A percentile compares a stretch with the other conserved stretches of the same genome.
Conservation (phyloP, 1,140 invertebrate species). For the Ctenoplectra terminalis region DNA sequence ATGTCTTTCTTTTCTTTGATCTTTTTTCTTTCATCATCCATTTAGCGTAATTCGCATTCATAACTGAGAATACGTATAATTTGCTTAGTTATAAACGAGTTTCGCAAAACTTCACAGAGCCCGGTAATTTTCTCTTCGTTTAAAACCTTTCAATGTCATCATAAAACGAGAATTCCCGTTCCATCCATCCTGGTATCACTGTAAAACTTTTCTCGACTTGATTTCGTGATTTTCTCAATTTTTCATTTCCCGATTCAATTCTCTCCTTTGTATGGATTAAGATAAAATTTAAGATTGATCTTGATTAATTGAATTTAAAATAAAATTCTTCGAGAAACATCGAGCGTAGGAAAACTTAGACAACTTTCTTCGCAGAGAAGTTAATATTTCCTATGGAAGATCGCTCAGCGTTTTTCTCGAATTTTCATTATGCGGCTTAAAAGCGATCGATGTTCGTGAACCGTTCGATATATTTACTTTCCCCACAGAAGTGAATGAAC, state of each 20-base stretch:
- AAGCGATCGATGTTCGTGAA: constrained; percentile 13
- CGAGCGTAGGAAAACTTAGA: no score
- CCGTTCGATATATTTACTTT: constrained; percentile 6
- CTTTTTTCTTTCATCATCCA: not conserved
- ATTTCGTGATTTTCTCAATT: not conserved
- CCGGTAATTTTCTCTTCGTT: constrained; percentile 2
- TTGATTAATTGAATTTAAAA: not conserved
- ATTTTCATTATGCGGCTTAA: not conserved
- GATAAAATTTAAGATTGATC: not conserved
- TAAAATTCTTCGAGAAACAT: not conserved
- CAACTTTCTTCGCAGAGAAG: not conserved
- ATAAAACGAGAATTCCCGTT: constrained; percentile 11
- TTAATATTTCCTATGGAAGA: not conserved
- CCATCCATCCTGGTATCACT: not conserved
- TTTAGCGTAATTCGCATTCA: not conserved
- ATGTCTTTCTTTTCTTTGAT: no score
- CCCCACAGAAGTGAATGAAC: not conserved
- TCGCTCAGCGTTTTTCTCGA: not conserved
- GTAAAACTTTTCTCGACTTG: not conserved
- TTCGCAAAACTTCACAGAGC: not conserved
- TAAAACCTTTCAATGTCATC: constrained; percentile 26
- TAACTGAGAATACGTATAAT: not conserved
- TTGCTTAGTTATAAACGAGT: constrained; percentile 22
- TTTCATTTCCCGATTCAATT: no score
- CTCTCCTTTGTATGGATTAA: no score